Base-by-base conservation (phyloP, 2,888 invertebrate genomes). In the Branchellion lobata region DNA sequence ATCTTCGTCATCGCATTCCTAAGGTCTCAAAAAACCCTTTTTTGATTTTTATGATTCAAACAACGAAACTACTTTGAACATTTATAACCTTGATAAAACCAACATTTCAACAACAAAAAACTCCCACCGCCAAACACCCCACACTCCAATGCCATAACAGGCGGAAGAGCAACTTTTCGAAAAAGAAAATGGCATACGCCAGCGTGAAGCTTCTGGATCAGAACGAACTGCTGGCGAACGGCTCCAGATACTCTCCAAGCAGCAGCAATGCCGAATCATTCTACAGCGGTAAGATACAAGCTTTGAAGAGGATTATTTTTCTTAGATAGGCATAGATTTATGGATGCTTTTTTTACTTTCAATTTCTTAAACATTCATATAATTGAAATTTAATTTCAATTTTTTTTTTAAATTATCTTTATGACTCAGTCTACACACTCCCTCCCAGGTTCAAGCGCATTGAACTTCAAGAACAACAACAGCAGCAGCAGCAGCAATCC, bases 1-100 rank as follows among this genome's bases (percentile, higher is more conserved):
- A 40, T 73, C 24, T n/a, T 73, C 47, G 27, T 40, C 47, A 47
- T 73, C 29, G 73, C 34, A 21, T 73, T 21, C 47, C 33, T 73
- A 3, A 73, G 73, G 73, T 73, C 2, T 57, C 3, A 18, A 57
- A 40, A 40, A 8, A 40, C 5, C 14, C 14, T 40, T 40, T 40
- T 40, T 40, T 40, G 14, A 40, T 40, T 40, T 40, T 40, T 40
- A 40, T 40, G 14, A 8, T 40, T 40, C 40, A 8, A 40, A 8
- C 5, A 40, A 40, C 40, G n/a, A n/a, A n/a, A n/a, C n/a, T n/a
- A n/a, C 14, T 40, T 40, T 40, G 40, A 40, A 40, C 40, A 40
- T 40, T 40, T 40, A 40, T 40, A 8, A 40, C 14, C 5, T 5
- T 40, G 14, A 40, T 5, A 40, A 40, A 14, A 40, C 40, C 14